phyloP scores from a whole-genome alignment of 2,888 invertebrate species.

The Zaprionus obscuricornis region DNA sequence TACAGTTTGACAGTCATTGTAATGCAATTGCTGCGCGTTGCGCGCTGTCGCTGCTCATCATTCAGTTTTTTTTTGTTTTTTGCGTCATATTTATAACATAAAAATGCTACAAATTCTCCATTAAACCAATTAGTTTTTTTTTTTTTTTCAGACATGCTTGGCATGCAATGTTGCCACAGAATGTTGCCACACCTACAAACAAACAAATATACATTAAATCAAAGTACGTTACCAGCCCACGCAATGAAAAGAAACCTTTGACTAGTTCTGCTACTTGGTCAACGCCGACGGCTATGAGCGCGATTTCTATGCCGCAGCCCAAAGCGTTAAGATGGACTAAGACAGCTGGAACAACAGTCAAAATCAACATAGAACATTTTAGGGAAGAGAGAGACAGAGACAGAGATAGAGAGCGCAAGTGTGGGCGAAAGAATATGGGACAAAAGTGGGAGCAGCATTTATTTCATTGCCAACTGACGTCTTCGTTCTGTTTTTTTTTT shows the following conservation, averaged over 20 bases:
- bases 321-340: constrained; percentile 23
- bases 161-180: neutral
- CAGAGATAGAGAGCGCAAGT: no score
- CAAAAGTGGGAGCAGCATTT: neutral
- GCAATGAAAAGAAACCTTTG: no score
- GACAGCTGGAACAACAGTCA: constrained; percentile 15
- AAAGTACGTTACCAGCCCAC: neutral
- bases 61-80: neutral
- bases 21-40: no score
- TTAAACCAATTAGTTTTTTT: constrained; percentile 33
- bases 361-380: no score
- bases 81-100: no score
- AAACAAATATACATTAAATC: no score
- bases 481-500: constrained; percentile 30
- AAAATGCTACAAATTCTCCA: no score
- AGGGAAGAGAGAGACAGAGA: neutral
- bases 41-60: no score
- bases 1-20: no score
- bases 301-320: constrained; percentile 11
- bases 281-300: constrained; percentile 13
- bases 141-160: no score
- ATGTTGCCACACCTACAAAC: constrained; percentile 32
- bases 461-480: constrained; percentile 33
- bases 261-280: no score
- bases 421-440: no score